Evolutionary conservation across 2,113 vertebrate species (phyloP).

Genomic region (Sylvietta virens): DNA sequence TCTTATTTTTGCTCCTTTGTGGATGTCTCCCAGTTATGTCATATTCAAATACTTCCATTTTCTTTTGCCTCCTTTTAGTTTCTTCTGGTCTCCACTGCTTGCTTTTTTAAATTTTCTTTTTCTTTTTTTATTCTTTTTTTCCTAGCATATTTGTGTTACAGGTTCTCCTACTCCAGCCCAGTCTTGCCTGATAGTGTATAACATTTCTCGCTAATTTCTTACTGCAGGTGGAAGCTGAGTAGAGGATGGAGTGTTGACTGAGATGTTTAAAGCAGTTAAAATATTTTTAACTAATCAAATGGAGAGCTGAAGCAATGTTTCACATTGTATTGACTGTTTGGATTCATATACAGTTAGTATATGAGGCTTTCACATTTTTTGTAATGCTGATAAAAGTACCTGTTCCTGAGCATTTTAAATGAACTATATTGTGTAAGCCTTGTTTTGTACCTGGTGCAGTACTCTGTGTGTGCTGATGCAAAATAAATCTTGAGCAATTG

Average conservation of each 20-base stretch:
- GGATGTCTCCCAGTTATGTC: not conserved
- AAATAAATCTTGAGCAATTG: not conserved
- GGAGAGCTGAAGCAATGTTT: not conserved
- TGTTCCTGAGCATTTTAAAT: not conserved
- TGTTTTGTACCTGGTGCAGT: not conserved
- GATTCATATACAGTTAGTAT: not conserved
- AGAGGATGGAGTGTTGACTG: not conserved
- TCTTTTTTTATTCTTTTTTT: not conserved
- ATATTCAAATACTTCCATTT: not conserved
- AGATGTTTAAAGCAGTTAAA: not conserved
- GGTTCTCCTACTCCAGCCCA: not conserved
- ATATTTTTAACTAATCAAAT: not conserved
- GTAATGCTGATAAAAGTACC: not conserved
- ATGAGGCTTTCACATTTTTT: not conserved
- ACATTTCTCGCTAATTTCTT: not conserved
- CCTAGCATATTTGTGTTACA: not conserved
- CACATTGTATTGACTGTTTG: not conserved
- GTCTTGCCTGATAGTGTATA: not conserved
- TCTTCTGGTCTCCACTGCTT: not conserved
- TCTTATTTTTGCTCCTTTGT: not conserved
- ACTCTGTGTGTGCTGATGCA: accelerated
- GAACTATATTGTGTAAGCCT: not conserved
- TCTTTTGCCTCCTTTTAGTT: not conserved
- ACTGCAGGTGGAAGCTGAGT: not conserved
- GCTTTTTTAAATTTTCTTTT: not conserved